Percentiles rank a stretch among this genome's conserved stretches.
Evolutionary conservation across 1,140 invertebrate genomes (phyloP).

Genomic region (Phthorimaea operculella): DNA sequence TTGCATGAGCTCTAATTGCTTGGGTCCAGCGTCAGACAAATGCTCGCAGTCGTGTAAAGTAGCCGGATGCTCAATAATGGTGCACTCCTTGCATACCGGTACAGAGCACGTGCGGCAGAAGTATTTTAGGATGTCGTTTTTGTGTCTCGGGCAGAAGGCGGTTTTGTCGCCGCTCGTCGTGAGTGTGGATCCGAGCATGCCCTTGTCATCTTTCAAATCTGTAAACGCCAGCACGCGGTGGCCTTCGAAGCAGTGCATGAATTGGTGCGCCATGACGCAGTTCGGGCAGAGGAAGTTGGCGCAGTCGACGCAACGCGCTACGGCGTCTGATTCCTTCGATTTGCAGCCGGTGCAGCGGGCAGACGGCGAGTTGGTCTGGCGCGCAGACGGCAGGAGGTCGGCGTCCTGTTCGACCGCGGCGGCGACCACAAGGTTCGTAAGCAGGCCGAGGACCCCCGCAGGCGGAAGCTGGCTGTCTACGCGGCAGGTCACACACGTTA

Average conservation of each 20-base stretch:
- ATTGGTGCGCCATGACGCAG: conserved; percentile 98
- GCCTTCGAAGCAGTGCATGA: conserved; percentile 98
- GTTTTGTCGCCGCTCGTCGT: conserved; percentile 73
- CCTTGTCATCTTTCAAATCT: conserved; percentile 70
- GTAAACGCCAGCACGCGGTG: conserved; percentile 86
- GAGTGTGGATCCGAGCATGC: conserved; percentile 51
- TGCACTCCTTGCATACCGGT: conserved; percentile 95
- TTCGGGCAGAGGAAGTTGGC: conserved; percentile 94
- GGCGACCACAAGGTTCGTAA: conserved; percentile 75
- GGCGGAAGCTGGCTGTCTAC: conserved; percentile 73
- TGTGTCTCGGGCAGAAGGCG: conserved; percentile 85
- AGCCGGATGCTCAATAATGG: conserved; percentile 86
- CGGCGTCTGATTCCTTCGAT: conserved; percentile 85
- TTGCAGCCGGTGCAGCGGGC: conserved; percentile 89
- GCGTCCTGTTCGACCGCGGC: conserved; percentile 69
- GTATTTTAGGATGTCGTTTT: conserved; percentile 88
- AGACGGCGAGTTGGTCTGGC: conserved; percentile 51
- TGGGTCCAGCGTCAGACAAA: conserved; percentile 80
- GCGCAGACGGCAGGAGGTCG: conserved; percentile 61
- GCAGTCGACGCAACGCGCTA: conserved; percentile 94
- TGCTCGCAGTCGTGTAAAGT: conserved; percentile 88
- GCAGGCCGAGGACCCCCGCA: conserved; percentile 71
- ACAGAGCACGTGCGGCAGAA: conserved; percentile 91
- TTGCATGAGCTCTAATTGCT: conserved; percentile 85
- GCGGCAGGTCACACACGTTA: conserved; percentile 84